Conservation (phyloP, 2,113 vertebrate genomes). For the Bucco capensis region DNA sequence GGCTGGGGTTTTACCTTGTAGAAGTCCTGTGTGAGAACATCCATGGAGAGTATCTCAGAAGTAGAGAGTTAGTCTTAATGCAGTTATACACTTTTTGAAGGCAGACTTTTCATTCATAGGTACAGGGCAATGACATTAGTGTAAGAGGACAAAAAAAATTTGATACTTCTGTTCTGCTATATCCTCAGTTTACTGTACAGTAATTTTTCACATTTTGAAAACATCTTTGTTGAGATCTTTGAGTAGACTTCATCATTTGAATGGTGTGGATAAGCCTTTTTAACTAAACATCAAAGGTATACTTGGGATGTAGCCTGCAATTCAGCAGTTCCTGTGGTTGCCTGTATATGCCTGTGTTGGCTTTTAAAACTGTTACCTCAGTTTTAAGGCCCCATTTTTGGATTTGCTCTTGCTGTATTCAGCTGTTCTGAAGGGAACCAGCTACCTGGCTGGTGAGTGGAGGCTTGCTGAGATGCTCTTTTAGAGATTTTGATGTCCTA, state of each 20-base stretch:
- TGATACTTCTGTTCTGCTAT: neutral
- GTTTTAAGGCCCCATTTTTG: neutral
- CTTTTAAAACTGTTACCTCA: slow-evolving; percentile 8
- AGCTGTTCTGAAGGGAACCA: neutral
- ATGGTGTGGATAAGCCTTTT: slow-evolving; percentile 19
- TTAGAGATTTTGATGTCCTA: neutral
- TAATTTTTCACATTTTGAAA: neutral
- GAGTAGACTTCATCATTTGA: slow-evolving; percentile 13
- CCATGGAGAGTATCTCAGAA: neutral
- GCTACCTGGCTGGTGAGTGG: neutral
- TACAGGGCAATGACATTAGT: neutral
- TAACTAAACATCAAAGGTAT: neutral
- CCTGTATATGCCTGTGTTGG: neutral
- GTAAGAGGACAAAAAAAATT: neutral
- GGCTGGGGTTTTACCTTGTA: neutral
- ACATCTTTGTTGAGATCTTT: neutral
- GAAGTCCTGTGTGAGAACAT: neutral
- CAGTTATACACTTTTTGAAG: neutral
- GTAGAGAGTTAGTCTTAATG: neutral
- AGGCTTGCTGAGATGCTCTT: neutral
- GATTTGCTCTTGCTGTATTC: neutral
- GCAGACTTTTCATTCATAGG: neutral
- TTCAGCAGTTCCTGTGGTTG: slow-evolving; percentile 5
- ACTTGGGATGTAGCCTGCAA: neutral
- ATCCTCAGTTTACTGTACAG: neutral